Percentiles rank a stretch among this genome's conserved stretches.
phyloP scores from a whole-genome alignment of 1,140 invertebrate genomes.

The Bombus consobrinus region DNA sequence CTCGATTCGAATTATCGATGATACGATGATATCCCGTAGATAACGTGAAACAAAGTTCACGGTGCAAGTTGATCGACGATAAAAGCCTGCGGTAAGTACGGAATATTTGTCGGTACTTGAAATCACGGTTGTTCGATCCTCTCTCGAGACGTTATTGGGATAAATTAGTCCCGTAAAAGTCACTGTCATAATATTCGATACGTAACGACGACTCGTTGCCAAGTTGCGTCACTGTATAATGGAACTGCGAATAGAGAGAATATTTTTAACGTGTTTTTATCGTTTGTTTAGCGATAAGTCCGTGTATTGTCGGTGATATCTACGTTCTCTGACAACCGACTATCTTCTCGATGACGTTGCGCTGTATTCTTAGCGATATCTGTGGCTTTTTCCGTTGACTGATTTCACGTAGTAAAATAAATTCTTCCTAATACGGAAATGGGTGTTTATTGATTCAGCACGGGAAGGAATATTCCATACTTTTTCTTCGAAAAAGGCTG shows the following conservation, averaged over 20 bases:
- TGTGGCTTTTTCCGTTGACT: background rate
- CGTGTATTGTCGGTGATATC: constrained; percentile 14
- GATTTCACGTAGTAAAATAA: background rate
- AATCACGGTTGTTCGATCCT: background rate
- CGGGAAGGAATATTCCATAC: background rate
- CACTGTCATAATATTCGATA: background rate
- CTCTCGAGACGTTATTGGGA: background rate
- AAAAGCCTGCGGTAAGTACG: background rate
- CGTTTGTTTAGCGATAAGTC: constrained; percentile 15
- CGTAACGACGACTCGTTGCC: background rate
- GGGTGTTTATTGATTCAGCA: background rate
- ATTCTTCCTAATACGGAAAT: background rate
- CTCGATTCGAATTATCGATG: background rate
- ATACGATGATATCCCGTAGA: background rate
- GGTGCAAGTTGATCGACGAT: background rate
- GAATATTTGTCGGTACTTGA: background rate
- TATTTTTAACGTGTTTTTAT: background rate
- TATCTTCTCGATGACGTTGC: constrained; percentile 12
- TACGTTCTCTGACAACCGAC: background rate
- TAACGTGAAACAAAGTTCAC: background rate
- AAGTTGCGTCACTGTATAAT: background rate
- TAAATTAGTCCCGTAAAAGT: constrained; percentile 25
- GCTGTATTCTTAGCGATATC: constrained; percentile 26
- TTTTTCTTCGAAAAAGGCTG: background rate
- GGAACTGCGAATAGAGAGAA: background rate